Conservation (phyloP, 2,888 invertebrate species). For the Spodoptera exigua region DNA sequence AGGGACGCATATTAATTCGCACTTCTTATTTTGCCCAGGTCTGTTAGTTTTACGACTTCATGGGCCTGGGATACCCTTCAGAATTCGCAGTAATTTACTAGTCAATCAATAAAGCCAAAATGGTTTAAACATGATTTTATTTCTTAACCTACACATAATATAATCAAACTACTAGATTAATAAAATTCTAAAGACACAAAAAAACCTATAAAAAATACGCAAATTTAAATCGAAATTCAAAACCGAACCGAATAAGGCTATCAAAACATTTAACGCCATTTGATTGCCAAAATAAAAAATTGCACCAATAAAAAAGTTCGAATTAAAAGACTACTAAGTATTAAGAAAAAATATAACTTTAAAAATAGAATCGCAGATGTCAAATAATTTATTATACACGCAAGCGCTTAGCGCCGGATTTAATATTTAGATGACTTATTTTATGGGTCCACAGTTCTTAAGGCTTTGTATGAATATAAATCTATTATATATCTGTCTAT, state of each 20-base stretch:
- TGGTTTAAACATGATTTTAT: too few relatives aligned
- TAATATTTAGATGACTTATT: slow-evolving; percentile 38
- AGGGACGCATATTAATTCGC: neutral
- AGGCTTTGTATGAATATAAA: too few relatives aligned
- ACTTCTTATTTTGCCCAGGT: neutral
- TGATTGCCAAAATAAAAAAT: slow-evolving; percentile 5
- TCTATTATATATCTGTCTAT: too few relatives aligned
- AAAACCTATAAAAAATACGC: slow-evolving; percentile 8
- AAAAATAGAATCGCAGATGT: slow-evolving; percentile 19
- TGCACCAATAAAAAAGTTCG: slow-evolving; percentile 12
- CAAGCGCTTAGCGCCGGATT: slow-evolving; percentile 55
- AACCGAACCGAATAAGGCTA: slow-evolving; percentile 15
- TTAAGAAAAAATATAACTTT: slow-evolving; percentile 25
- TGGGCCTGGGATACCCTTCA: too few relatives aligned
- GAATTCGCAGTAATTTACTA: too few relatives aligned
- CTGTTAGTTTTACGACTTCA: too few relatives aligned
- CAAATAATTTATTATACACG: slow-evolving; percentile 73
- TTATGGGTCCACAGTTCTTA: too few relatives aligned
- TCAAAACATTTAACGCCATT: slow-evolving; percentile 23
- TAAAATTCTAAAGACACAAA: neutral
- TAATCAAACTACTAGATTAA: neutral
- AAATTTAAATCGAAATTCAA: slow-evolving; percentile 5
- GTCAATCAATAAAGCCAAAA: too few relatives aligned
- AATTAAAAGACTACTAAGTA: slow-evolving; percentile 7
- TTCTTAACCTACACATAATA: too few relatives aligned